Conservation (phyloP, 1,140 invertebrate genomes). For the Rhyacophila brunnea region DNA sequence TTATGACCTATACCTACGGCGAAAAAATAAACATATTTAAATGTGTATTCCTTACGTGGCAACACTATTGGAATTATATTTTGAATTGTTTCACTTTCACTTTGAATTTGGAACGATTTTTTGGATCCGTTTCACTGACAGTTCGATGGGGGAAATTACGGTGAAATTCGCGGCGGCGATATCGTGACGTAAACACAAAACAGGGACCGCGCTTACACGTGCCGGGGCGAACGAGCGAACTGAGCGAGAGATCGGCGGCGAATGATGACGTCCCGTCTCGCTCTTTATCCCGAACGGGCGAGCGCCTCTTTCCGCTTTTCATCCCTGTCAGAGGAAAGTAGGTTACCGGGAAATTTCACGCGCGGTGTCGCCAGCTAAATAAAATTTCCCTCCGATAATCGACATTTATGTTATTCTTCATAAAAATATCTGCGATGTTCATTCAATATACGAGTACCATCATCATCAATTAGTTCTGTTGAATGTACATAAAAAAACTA, state of each 20-base stretch:
- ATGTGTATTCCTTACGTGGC: too few relatives aligned
- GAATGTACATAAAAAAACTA: too few relatives aligned
- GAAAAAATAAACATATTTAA: constrained; percentile 5
- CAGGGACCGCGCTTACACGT: background rate
- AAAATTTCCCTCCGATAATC: too few relatives aligned
- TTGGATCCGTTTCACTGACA: too few relatives aligned
- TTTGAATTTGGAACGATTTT: too few relatives aligned
- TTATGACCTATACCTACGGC: constrained; percentile 16
- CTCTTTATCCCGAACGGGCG: constrained; percentile 2
- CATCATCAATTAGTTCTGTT: too few relatives aligned
- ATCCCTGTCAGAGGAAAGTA: background rate
- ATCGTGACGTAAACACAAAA: constrained; percentile 15
- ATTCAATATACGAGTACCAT: too few relatives aligned
- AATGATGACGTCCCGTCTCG: background rate
- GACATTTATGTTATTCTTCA: too few relatives aligned
- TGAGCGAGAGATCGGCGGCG: constrained; percentile 4
- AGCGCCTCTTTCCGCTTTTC: background rate
- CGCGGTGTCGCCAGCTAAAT: too few relatives aligned
- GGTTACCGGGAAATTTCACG: background rate
- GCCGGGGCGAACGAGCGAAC: constrained; percentile 6
- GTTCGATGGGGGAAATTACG: constrained; percentile 2
- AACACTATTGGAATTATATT: too few relatives aligned
- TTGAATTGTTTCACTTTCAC: too few relatives aligned
- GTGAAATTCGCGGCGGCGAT: background rate
- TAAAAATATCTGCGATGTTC: too few relatives aligned